A percentile compares a stretch with the other conserved stretches of the same genome.
These are phyloP conservation scores for silkworm (Bombyx mori) DNA, from an alignment of 1,140 invertebrate species.

Conservation along the genomic window ASM3026992v2 NC_085111.1:13033001-13033500, in stretches of 20 bases:
- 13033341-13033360: constrained; percentile 65
- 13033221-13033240: constrained; percentile 32
- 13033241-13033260: constrained; percentile 77
- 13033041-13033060: no score
- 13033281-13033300: constrained; percentile 86
- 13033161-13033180: no score
- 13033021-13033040: no score
- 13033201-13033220: constrained; percentile 34
- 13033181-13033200: constrained; percentile 22
- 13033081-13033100: no score
- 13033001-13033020: no score
- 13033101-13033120: no score
- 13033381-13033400: background rate
- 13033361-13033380: background rate
- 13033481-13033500: no score
- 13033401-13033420: background rate
- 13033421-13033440: background rate
- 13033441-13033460: background rate
- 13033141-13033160: no score
- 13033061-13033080: no score
- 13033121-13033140: no score
- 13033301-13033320: constrained; percentile 81
- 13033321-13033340: constrained; percentile 88
- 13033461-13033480: background rate
- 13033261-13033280: constrained; percentile 85